A percentile compares a stretch with the other conserved stretches of the same genome.
Conservation (phyloP, 1,140 invertebrate species). For the Bombus pyrosoma region DNA sequence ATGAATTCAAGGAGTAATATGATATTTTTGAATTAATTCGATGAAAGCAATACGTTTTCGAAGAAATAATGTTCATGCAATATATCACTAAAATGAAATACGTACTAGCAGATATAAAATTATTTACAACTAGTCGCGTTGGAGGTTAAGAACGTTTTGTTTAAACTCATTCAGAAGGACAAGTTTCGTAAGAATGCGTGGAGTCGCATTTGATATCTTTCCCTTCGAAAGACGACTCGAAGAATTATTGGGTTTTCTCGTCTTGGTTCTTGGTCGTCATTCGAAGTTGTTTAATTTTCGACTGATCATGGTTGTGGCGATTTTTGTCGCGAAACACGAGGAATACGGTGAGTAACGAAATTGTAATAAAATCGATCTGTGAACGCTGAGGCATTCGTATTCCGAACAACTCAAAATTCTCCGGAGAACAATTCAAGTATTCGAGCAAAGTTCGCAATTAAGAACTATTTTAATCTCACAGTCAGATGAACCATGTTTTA, state of each 20-base stretch:
- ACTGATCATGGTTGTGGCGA: not conserved
- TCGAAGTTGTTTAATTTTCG: constrained; percentile 1
- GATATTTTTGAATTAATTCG: not conserved
- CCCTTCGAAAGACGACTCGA: not conserved
- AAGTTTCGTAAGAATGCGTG: not conserved
- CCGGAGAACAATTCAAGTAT: not conserved
- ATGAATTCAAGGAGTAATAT: not conserved
- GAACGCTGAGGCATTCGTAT: not conserved
- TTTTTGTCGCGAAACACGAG: not conserved
- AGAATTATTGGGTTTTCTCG: not conserved
- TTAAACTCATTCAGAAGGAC: not conserved
- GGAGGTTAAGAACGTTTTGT: not conserved
- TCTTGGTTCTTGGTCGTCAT: not conserved
- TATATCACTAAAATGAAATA: not conserved
- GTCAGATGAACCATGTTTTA: constrained; percentile 3
- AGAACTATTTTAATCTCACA: constrained; percentile 21
- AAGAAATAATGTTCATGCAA: not conserved
- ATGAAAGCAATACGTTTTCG: not conserved
- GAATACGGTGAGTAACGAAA: constrained; percentile 9
- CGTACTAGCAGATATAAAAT: too few relatives aligned
- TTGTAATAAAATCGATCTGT: constrained; percentile 25
- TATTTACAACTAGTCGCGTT: not conserved
- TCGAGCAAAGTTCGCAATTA: constrained; percentile 30
- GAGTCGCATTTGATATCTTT: not conserved
- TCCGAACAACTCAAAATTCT: constrained; percentile 10